Evolutionary conservation across 2,797 vertebrate genomes (phyloP).

Genomic region (Danionella dracula): DNA sequence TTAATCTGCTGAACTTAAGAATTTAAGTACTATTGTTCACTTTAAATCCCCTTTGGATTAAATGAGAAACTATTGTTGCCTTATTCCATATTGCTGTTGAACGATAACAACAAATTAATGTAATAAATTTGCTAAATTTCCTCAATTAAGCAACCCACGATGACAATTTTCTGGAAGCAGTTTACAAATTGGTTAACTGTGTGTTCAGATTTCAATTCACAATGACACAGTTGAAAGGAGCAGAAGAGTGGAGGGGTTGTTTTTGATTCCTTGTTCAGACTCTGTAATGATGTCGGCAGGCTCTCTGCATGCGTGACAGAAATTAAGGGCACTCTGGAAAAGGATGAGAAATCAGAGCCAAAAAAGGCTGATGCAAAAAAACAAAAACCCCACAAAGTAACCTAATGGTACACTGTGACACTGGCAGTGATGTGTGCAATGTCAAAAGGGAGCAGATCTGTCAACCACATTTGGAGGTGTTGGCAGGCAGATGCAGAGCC

Average conservation of each 20-base stretch:
- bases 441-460: conserved; percentile 28
- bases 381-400: conserved; percentile 23
- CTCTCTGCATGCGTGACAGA: conserved; percentile 19
- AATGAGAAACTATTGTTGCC: conserved; percentile 42
- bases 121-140: conserved; percentile 52
- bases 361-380: neutral
- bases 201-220: conserved; percentile 35
- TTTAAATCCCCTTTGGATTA: neutral
- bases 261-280: conserved; percentile 40
- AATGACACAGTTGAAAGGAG: conserved; percentile 18
- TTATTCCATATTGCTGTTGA: conserved; percentile 43
- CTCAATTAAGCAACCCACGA: conserved; percentile 45
- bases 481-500: conserved; percentile 11
- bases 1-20: conserved; percentile 7
- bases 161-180: conserved; percentile 48
- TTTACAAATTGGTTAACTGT: conserved; percentile 39
- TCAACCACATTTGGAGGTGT: conserved; percentile 30
- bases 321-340: conserved; percentile 22
- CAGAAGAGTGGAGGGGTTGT: conserved; percentile 3
- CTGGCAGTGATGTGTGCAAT: conserved; percentile 9
- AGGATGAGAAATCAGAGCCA: conserved; percentile 12
- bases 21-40: neutral
- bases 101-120: conserved; percentile 54
- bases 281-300: conserved; percentile 19
- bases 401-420: conserved; percentile 28